Base-by-base conservation (phyloP, 2,888 invertebrate species). In the Euplexia lucipara region DNA sequence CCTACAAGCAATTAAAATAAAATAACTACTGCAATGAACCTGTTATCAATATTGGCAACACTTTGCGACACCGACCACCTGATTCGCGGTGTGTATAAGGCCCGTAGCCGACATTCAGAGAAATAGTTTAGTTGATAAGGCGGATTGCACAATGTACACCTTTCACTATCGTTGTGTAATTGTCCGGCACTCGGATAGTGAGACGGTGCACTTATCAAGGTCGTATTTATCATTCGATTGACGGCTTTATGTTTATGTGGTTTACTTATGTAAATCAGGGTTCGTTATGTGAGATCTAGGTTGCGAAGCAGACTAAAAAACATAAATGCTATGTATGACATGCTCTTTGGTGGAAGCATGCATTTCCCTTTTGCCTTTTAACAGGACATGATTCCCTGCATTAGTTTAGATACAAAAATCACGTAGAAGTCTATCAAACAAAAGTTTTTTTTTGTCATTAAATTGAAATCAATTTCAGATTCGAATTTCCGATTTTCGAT, bases 111-210 rank as follows among this genome's bases (percentile, higher is more conserved):
- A 78, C 82, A 80, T 85, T 85, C 75, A 72, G 68, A 74, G 72
- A 83, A 83, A 78, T 81, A 83, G 70, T 75, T 48, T 68, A 64
- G 77, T 83, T 89, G 87, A 88, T 87, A 89, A 87, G 82, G 84
- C 64, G 52, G 68, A 74, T 91, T 90, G 85, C 88, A 86, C 83
- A 90, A 90, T 73, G 64, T 60, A 30, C 76, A 71, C 91, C 90
- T 91, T 91, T 91, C 91, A 91, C 91, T 86, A 70, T 57, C 53
- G 75, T 53, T 87, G 84, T 75, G 86, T 75, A 88, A 88, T 22
- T 60, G 74, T 66, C 79, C 67, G 54, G 60, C 64, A 67, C 62
- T 66, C 76, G 66, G 63, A 64, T 71, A 70, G 81, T 79, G 75
- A 69, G 79, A 54, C 71, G 62, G 69, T 82, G 78, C 66, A 77